Evolutionary conservation across 2,797 vertebrate species (phyloP).

Genomic region (Trachurus trachurus): DNA sequence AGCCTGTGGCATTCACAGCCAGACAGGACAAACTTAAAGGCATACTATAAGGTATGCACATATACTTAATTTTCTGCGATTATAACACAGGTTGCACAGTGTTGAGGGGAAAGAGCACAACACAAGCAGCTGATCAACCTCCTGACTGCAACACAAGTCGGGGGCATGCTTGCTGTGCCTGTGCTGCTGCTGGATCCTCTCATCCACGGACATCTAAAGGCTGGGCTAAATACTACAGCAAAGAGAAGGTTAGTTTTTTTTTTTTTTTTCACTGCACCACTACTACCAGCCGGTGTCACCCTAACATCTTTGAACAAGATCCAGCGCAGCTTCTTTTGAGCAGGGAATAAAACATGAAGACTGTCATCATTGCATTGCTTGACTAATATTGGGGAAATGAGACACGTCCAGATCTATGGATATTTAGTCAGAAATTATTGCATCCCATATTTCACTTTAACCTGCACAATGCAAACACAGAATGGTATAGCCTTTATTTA

Average conservation of each 20-base stretch:
- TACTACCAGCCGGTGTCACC: constrained; percentile 56
- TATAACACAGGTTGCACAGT: background rate
- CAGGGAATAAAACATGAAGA: background rate
- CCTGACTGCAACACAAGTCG: background rate
- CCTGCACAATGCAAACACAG: background rate
- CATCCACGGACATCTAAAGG: background rate
- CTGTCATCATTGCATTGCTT: background rate
- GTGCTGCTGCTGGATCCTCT: background rate
- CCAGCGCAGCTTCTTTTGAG: background rate
- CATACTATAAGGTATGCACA: background rate
- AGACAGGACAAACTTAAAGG: background rate
- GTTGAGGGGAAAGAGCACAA: background rate
- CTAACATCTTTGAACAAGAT: background rate
- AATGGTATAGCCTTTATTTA: background rate
- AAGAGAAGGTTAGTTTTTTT: background rate
- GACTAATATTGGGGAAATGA: background rate
- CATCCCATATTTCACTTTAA: background rate
- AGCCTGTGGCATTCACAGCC: background rate
- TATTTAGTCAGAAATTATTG: background rate
- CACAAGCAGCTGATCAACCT: background rate
- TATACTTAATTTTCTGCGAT: background rate
- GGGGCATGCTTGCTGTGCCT: background rate
- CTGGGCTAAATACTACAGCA: background rate
- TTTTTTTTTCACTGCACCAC: constrained; percentile 32
- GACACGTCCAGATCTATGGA: background rate